These are phyloP conservation scores for Cheilosia soror DNA, from an alignment of 2,888 invertebrate genomes.

Conservation along the genomic window DNA sequence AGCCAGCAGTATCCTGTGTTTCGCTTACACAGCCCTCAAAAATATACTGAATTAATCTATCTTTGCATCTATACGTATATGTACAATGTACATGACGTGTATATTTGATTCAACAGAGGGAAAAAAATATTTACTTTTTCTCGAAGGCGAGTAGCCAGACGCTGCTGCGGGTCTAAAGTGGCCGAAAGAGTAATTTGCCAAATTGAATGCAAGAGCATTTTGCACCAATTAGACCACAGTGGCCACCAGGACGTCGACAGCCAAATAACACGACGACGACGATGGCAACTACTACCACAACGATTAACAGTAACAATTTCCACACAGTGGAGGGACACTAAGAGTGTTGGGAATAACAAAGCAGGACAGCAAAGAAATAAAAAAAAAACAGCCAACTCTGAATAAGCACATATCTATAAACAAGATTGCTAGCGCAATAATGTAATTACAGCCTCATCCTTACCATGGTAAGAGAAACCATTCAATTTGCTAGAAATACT, in stretches of 20 bases:
- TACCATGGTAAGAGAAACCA: constrained; percentile 17
- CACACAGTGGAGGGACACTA: constrained; percentile 37
- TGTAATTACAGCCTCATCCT: constrained; percentile 65
- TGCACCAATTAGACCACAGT: constrained; percentile 65
- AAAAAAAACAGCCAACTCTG: background rate
- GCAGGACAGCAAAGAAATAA: background rate
- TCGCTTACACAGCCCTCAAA: background rate
- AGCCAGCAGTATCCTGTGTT: constrained; percentile 1
- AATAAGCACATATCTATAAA: constrained; percentile 14
- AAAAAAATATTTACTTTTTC: constrained; percentile 36
- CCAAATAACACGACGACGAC: constrained; percentile 6
- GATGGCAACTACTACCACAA: constrained; percentile 20
- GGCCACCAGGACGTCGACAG: constrained; percentile 34
- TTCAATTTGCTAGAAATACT: constrained; percentile 51
- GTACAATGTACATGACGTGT: background rate
- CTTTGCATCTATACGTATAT: background rate
- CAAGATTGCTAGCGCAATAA: constrained; percentile 45
- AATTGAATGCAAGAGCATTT: constrained; percentile 69
- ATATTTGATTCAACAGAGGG: constrained; percentile 26
- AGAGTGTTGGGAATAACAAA: constrained; percentile 38
- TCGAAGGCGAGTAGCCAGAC: background rate
- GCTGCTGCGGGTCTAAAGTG: constrained; percentile 25
- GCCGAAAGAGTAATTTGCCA: constrained; percentile 65
- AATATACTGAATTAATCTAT: background rate
- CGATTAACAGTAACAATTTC: constrained; percentile 52